Conservation (phyloP, 2,113 vertebrate species). For the Heterotis niloticus region DNA sequence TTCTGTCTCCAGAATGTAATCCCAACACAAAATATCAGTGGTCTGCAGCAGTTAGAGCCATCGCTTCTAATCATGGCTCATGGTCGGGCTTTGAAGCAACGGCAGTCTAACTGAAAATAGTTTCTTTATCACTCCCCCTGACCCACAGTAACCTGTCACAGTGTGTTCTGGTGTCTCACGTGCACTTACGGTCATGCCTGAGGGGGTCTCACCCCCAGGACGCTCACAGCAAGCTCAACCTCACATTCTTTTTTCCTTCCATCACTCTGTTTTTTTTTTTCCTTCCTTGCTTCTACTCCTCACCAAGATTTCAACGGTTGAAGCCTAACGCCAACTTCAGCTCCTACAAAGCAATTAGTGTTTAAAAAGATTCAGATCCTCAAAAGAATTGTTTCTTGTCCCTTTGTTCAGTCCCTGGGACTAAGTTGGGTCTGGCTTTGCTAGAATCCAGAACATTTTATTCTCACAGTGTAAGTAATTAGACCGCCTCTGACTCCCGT, state of each 20-base stretch:
- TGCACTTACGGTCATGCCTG: background rate
- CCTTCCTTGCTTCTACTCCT: slow-evolving; percentile 19
- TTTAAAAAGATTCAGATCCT: slow-evolving; percentile 54
- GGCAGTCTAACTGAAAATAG: background rate
- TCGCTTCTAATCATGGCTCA: slow-evolving; percentile 1
- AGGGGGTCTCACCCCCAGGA: slow-evolving; percentile 27
- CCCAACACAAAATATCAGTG: slow-evolving; percentile 1
- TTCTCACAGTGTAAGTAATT: slow-evolving; percentile 49
- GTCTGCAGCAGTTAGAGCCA: slow-evolving; percentile 10
- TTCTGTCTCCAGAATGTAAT: background rate
- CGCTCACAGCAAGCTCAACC: slow-evolving; percentile 7
- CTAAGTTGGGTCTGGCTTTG: slow-evolving; percentile 42
- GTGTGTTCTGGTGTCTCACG: background rate
- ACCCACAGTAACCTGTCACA: background rate
- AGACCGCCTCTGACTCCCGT: slow-evolving; percentile 38
- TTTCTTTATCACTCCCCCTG: background rate
- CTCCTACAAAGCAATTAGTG: slow-evolving; percentile 43
- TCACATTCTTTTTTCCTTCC: background rate
- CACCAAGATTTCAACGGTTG: slow-evolving; percentile 36
- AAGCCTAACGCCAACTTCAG: slow-evolving; percentile 24
- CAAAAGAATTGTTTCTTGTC: slow-evolving; percentile 17
- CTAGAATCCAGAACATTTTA: slow-evolving; percentile 48
- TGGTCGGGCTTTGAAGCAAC: background rate
- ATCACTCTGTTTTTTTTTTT: slow-evolving; percentile 33
- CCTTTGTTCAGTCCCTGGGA: slow-evolving; percentile 39